Percentiles rank a stretch among this genome's conserved stretches.
These are phyloP conservation scores for Alca torda DNA, from an alignment of 2,797 vertebrate genomes.

Conservation along the genomic window DNA sequence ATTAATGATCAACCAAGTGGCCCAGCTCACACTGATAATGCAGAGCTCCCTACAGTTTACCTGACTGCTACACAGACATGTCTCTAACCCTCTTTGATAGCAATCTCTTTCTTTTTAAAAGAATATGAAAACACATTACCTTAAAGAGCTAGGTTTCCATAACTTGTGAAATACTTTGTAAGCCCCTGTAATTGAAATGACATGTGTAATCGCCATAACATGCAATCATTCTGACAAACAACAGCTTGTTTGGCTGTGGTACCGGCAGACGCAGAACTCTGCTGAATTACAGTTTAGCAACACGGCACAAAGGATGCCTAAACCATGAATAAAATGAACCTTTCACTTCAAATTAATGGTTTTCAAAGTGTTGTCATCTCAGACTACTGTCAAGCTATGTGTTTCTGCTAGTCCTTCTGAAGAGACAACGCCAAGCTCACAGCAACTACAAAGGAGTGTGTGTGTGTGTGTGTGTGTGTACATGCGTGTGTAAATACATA, in stretches of 20 bases:
- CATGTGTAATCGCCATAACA: not conserved
- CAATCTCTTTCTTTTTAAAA: not conserved
- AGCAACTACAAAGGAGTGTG: not conserved
- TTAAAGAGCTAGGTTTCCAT: slow-evolving; percentile 81
- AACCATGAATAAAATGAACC: not conserved
- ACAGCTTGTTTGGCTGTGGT: not conserved
- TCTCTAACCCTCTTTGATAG: not conserved
- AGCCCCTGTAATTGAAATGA: slow-evolving; percentile 81
- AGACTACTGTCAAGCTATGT: not conserved
- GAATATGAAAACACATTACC: slow-evolving; percentile 74
- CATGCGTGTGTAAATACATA: not conserved
- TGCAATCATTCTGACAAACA: not conserved
- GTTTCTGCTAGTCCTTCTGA: not conserved
- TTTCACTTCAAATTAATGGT: not conserved
- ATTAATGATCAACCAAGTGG: slow-evolving; percentile 6
- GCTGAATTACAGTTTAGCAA: slow-evolving; percentile 10
- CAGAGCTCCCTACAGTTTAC: not conserved
- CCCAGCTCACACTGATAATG: not conserved
- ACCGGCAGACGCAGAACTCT: not conserved
- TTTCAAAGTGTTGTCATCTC: not conserved
- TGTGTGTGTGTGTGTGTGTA: not conserved
- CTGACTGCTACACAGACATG: not conserved
- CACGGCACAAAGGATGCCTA: not conserved
- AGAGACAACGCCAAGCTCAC: not conserved
- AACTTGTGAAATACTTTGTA: slow-evolving; percentile 86